Evolutionary conservation across 2,113 vertebrate species (phyloP).

Genomic region (Amazona guildingii): DNA sequence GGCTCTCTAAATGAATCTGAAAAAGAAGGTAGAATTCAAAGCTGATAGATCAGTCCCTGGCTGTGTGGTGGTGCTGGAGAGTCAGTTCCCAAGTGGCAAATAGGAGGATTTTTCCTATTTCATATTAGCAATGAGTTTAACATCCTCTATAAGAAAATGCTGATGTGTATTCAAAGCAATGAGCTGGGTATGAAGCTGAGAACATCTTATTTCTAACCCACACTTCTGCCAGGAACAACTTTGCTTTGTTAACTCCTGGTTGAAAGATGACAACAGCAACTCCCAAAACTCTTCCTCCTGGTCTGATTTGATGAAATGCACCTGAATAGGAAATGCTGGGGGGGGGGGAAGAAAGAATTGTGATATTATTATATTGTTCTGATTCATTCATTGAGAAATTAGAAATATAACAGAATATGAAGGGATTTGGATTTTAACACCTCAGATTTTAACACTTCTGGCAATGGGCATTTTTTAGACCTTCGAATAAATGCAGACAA

Average conservation of each 20-base stretch:
- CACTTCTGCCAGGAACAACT: not conserved
- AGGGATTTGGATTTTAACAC: not conserved
- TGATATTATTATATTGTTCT: not conserved
- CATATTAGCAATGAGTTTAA: not conserved
- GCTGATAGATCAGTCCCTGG: not conserved
- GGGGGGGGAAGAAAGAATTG: not conserved
- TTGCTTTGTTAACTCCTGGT: not conserved
- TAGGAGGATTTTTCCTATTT: not conserved
- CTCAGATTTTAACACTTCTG: not conserved
- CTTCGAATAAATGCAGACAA: not conserved
- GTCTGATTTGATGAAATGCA: not conserved
- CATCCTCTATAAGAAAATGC: not conserved
- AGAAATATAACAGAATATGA: not conserved
- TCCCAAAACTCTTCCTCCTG: not conserved
- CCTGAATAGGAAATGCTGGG: not conserved
- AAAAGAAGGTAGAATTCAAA: not conserved
- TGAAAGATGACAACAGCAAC: not conserved
- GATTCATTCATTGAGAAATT: not conserved
- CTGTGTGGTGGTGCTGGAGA: not conserved
- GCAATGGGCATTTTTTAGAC: not conserved
- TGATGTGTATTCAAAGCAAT: rapidly evolving
- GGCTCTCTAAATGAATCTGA: not conserved
- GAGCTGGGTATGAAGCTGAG: not conserved
- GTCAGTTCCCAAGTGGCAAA: not conserved
- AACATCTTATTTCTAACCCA: not conserved